phyloP scores from a whole-genome alignment of 2,888 invertebrate genomes.

The Aspidiotus rigidus region DNA sequence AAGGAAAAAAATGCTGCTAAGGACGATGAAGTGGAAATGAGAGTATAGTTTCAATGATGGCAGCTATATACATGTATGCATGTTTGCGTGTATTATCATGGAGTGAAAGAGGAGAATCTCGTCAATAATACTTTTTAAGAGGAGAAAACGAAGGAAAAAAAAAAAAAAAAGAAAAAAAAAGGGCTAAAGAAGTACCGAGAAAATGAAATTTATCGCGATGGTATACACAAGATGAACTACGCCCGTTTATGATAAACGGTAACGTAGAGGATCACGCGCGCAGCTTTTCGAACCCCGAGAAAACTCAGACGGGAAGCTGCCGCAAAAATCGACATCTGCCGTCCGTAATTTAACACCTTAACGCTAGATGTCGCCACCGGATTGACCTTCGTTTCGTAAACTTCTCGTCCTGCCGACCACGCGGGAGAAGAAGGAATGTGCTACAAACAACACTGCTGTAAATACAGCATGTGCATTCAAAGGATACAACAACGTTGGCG shows the following conservation, averaged over 20 bases:
- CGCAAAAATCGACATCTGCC: slow-evolving; percentile 32
- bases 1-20: slow-evolving; percentile 3
- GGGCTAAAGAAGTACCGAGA: background rate
- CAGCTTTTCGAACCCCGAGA: slow-evolving; percentile 25
- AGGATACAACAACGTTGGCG: too few relatives aligned
- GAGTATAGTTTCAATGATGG: background rate
- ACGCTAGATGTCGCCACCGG: slow-evolving; percentile 31
- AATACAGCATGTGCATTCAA: background rate
- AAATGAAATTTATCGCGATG: slow-evolving; percentile 26
- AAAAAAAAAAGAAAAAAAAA: background rate
- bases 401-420: background rate
- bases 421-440: background rate
- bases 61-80: too few relatives aligned
- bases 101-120: background rate
- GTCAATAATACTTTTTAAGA: background rate
- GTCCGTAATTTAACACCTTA: slow-evolving; percentile 29
- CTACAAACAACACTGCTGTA: background rate
- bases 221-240: slow-evolving; percentile 29
- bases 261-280: slow-evolving; percentile 27
- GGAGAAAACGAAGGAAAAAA: background rate
- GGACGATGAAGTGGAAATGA: slow-evolving; percentile 19
- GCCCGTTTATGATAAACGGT: slow-evolving; percentile 30
- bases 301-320: slow-evolving; percentile 18
- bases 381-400: slow-evolving; percentile 17
- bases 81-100: too few relatives aligned